Base-by-base conservation (phyloP, 2,888 invertebrate genomes). In the Glaucopsyche alexis region DNA sequence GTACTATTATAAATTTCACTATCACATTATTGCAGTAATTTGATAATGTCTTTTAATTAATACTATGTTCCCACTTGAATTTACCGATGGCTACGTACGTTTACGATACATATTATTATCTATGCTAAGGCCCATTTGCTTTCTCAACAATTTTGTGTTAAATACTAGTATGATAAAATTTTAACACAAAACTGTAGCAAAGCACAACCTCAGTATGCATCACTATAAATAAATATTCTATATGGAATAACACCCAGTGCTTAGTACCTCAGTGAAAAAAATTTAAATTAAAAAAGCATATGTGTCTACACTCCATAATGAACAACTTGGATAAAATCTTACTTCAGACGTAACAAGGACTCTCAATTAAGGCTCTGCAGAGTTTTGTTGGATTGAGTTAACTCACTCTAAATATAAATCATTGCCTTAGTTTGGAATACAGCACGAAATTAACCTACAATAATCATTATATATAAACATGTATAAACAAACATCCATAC, bases 401-500 rank as follows among this genome's bases (percentile, higher is more conserved):
- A 38, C 50, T 50, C 9, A 67, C 52, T 66, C 64, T 47, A n/a
- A 65, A 38, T 29, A 14, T 71, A 65, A 73, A 71, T 50, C 71
- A 60, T 65, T 60, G 72, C 71, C 80, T 79, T 76, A 82, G 84
- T 83, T 81, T 83, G 85, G 85, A 86, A 86, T 79, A 90, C 91
- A 89, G 88, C 91, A 90, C 90, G 86, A 90, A 88, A 90, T 90
- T 91, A 92, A 89, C 89, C 90, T 92, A 92, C 84, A 81, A 90
- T 91, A 90, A 85, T 89, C 89, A 89, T 89, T 90, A 90, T 90
- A 90, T 90, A 91, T 91, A 91, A 88, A 90, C 87, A 88, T 88
- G 87, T 89, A 90, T 90, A 89, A 88, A 90, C 89, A 87, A 88
- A 88, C 91, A 88, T 85, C 86, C 89, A 85, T 87, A 84, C 89